Evolutionary conservation across 2,888 invertebrate species (phyloP), one percentile per base, ranked within the genome.

Genomic region (Pyralis farinalis): DNA sequence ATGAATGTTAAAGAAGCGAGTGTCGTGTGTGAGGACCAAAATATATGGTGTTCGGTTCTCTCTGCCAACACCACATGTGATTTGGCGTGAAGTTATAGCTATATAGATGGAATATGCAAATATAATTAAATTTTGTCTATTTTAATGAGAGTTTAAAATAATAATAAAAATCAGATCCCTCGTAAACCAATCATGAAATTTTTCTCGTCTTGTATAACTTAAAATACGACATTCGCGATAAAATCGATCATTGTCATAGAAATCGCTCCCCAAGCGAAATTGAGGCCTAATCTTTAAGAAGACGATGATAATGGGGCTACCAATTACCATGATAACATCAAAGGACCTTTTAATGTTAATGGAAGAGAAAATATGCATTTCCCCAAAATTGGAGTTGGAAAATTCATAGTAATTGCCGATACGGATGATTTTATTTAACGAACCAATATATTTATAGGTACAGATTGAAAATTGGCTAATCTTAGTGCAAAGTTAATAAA

Each of bases 291-390:
- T 75, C 71, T 67, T 61, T 52, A 47, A 51, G 53, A 63, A 63
- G 58, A 58, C 61, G 55, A 60, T 51, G 58, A 58, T 71, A 73
- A 70, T 62, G 60, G 70, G 63, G 53, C 55, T 54, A 61, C 71
- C 77, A 79, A 81, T 79, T 77, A 67, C 62, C 50, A 49, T 55
- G 71, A 78, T 78, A 78, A 64, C 64, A 72, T 75, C 73, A 49
- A 42, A 58, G 51, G 53, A 49, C 52, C 57, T 58, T 64, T 58
- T 61, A 59, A 63, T 55, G 56, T 53, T 58, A 63, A 63, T 61
- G 60, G 61, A 57, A 41, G 43, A 44, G 49, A 57, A 55, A 56
- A 56, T 61, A 62, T 48, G 47, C 43, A 44, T 50, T 50, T 53
- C 49, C 34, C 27, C 39, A 34, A 40, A 50, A 43, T 47, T 51